Conservation (phyloP, 2,113 vertebrate species). For the Ophiodon elongatus region DNA sequence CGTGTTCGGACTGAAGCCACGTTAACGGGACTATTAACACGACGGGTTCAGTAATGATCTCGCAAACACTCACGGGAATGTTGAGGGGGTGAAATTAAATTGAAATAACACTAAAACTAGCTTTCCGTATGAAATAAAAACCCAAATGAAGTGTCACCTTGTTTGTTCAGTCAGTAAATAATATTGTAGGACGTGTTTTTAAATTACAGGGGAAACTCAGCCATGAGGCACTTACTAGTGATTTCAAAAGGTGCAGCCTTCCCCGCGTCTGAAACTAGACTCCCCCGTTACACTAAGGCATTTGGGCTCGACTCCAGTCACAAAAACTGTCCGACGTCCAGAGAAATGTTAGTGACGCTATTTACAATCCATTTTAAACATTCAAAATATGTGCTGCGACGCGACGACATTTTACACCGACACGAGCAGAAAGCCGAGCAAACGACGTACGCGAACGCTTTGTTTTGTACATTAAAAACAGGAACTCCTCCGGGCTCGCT, state of each 20-base stretch:
- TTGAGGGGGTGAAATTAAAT: background rate
- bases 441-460: constrained; percentile 5
- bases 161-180: background rate
- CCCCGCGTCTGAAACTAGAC: constrained; percentile 10
- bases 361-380: constrained; percentile 29
- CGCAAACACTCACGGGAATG: too few species aligned
- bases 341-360: constrained; percentile 43
- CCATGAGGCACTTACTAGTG: constrained; percentile 77
- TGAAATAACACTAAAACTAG: constrained; percentile 2
- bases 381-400: constrained; percentile 28
- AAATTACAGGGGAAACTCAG: background rate
- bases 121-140: background rate
- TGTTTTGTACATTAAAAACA: constrained; percentile 37
- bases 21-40: background rate
- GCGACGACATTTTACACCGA: constrained; percentile 25
- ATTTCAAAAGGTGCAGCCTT: constrained; percentile 30
- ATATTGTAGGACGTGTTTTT: background rate
- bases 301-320: constrained; percentile 50
- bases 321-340: constrained; percentile 14
- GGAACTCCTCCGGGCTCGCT: constrained; percentile 36
- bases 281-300: constrained; percentile 72
- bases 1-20: background rate
- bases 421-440: constrained; percentile 30
- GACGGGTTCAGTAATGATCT: background rate
- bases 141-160: background rate